Percentiles rank a stretch among this genome's conserved stretches.
Conservation (phyloP, 2,797 vertebrate species). For the Manis crassicaudata region DNA sequence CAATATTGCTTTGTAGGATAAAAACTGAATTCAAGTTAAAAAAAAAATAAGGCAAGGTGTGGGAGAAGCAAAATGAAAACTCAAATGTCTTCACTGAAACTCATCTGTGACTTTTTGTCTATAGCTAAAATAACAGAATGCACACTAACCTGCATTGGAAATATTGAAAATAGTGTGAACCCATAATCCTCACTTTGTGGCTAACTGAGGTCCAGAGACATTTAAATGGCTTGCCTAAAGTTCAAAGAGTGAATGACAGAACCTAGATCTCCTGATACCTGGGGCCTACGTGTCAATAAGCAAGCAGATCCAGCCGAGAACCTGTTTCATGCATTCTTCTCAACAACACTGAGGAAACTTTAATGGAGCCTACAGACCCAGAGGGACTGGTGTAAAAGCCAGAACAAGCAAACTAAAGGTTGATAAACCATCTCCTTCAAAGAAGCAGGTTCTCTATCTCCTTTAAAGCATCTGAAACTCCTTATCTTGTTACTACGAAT, state of each 20-base stretch:
- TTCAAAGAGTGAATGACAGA: background rate
- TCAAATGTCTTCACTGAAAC: background rate
- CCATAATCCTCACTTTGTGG: background rate
- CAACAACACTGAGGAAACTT: background rate
- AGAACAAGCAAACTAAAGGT: background rate
- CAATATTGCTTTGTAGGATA: background rate
- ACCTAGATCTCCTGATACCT: background rate
- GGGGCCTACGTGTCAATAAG: background rate
- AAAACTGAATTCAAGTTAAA: background rate
- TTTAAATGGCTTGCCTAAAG: background rate
- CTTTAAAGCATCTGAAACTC: background rate
- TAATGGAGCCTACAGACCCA: background rate
- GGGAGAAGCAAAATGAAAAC: background rate
- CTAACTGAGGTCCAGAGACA: background rate
- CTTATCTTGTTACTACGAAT: background rate
- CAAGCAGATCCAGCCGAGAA: background rate
- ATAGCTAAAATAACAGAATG: background rate
- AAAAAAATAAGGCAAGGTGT: background rate
- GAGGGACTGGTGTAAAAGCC: background rate
- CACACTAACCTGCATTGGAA: background rate
- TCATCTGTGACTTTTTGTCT: background rate
- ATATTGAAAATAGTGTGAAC: background rate
- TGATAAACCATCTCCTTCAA: background rate
- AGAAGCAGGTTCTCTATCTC: background rate
- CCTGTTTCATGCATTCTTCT: background rate